A percentile compares a stretch with the other conserved stretches of the same genome.
phyloP scores from a whole-genome alignment of 2,888 invertebrate genomes.

The Plemyria rubiginata region DNA sequence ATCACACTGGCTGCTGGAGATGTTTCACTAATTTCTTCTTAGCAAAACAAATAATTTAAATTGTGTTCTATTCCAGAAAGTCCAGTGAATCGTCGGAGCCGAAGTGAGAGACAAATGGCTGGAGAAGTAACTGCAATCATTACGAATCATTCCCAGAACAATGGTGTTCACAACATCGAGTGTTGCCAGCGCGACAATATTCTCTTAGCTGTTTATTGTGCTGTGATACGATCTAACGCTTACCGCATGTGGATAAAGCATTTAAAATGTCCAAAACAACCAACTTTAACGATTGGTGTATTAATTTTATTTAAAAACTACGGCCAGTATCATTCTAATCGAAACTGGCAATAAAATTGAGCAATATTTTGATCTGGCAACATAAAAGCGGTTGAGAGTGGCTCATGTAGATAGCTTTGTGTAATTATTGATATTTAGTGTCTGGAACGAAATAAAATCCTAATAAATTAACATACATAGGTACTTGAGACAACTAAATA shows the following conservation, averaged over 20 bases:
- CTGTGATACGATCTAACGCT: slow-evolving; percentile 40
- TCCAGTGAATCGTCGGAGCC: slow-evolving; percentile 72
- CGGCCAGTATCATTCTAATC: slow-evolving; percentile 31
- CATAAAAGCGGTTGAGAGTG: slow-evolving; percentile 65
- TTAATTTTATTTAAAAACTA: slow-evolving; percentile 19
- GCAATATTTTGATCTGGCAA: slow-evolving; percentile 50
- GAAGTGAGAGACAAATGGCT: slow-evolving; percentile 63
- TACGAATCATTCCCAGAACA: slow-evolving; percentile 78
- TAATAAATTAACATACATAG: slow-evolving; percentile 59
- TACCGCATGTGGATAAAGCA: slow-evolving; percentile 25
- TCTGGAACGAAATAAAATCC: slow-evolving; percentile 64
- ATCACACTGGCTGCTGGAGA: no score
- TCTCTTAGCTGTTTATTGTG: slow-evolving; percentile 39
- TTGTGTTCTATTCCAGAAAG: slow-evolving; percentile 52
- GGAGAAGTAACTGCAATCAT: slow-evolving; percentile 71
- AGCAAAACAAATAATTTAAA: slow-evolving; percentile 1
- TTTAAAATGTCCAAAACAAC: slow-evolving; percentile 12
- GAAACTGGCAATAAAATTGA: slow-evolving; percentile 34
- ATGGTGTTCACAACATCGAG: slow-evolving; percentile 63
- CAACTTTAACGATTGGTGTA: slow-evolving; percentile 22
- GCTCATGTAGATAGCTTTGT: slow-evolving; percentile 85
- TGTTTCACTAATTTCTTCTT: neutral
- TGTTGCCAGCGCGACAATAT: slow-evolving; percentile 63
- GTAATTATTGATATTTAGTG: slow-evolving; percentile 83
- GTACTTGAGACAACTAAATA: slow-evolving; percentile 58